Evolutionary conservation across 2,113 vertebrate species (phyloP), one percentile per base, ranked within the genome.

Genomic region (Leptobrachium leishanense): DNA sequence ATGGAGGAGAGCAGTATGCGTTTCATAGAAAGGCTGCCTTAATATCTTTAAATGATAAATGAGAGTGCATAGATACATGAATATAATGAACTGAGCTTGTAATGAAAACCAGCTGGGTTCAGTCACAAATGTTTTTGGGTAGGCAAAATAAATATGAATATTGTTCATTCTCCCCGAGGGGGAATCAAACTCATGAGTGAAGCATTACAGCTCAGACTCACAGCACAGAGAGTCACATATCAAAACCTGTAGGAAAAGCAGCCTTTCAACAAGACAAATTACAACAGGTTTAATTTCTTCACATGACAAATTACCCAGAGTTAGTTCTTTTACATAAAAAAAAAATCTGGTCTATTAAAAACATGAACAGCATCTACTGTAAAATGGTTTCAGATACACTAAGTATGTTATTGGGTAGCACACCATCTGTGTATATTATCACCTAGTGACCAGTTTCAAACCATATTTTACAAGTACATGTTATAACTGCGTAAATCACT

Each of bases 121-220:
- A 74, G 70, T 74, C 78, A 81, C 78, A 81, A 81, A 81, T 81
- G 72, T 81, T 81, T 81, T 81, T 81, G 78, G 78, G 78, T 74
- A 81, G 78, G 78, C 72, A 81, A 81, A 81, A 81, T 81, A 81
- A 81, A 81, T 81, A 81, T 81, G 78, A 81, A 81, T 81, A 81
- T 81, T 81, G 78, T 81, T 81, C 72, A 67, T 81, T 81, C 73
- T 81, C 78, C 78, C 78, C 68, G 72, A 81, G 78, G 78, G 78
- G 72, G 78, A 81, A 81, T 81, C 78, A 64, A 81, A 68, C 78
- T 81, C 78, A 74, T 81, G 78, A 74, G 78, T 81, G 78, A 81
- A 81, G 71, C 67, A 81, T 81, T 81, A 44, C 78, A 81, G 78
- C 72, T 81, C 78, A 81, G 64, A 64, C 78, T 74, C 71, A 74